A percentile compares a stretch with the other conserved stretches of the same genome.
These are phyloP conservation scores for Xylota sylvarum DNA, from an alignment of 2,888 invertebrate genomes.

Conservation along the genomic window DNA sequence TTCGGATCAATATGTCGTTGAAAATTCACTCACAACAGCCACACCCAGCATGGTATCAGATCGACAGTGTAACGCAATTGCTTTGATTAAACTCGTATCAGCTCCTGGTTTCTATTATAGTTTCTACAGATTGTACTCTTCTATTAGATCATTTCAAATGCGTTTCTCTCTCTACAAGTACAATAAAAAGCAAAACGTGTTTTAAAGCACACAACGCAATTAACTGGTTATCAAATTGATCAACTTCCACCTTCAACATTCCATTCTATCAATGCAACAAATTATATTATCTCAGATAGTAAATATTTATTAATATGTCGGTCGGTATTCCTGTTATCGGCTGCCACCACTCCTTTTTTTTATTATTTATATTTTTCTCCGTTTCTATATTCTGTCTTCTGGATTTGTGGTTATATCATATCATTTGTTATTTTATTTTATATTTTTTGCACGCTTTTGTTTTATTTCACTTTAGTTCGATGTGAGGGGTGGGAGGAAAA, in stretches of 20 bases:
- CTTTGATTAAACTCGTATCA: no score
- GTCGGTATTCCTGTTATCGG: conserved; percentile 17
- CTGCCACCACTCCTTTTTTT: conserved; percentile 13
- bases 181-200: conserved; percentile 1
- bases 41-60: no score
- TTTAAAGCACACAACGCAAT: conserved; percentile 17
- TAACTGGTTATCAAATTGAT: neutral
- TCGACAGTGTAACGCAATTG: no score
- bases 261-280: neutral
- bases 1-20: no score
- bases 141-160: neutral
- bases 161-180: neutral
- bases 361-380: neutral
- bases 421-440: conserved; percentile 12
- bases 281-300: conserved; percentile 13
- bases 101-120: no score
- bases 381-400: neutral
- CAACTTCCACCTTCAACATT: conserved; percentile 8
- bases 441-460: neutral
- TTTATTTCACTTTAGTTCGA: neutral
- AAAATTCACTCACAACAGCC: no score
- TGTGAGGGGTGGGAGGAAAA: neutral
- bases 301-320: conserved; percentile 28
- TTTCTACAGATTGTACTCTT: neutral
- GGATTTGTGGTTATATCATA: conserved; percentile 19